These are phyloP conservation scores for Bradypus variegatus DNA, from an alignment of 2,797 vertebrate genomes.

Conservation along the genomic window DNA sequence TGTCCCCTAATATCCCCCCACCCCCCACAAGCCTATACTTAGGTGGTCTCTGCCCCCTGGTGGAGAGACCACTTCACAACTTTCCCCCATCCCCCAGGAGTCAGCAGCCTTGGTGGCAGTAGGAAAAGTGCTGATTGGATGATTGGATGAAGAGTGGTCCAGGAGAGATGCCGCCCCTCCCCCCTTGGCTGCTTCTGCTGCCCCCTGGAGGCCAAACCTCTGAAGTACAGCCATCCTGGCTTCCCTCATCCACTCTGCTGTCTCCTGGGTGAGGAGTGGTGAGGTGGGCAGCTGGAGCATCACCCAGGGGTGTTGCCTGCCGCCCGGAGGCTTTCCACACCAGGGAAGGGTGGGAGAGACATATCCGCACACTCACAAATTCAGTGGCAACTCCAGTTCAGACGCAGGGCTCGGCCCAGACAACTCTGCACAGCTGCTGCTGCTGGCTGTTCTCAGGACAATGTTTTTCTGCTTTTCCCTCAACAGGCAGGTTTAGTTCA, in stretches of 20 bases:
- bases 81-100: background rate
- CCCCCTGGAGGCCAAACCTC: constrained; percentile 31
- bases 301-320: background rate
- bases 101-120: background rate
- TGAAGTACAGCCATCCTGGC: background rate
- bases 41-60: background rate
- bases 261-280: background rate
- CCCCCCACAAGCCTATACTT: background rate
- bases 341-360: background rate
- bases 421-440: constrained; percentile 40
- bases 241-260: background rate
- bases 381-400: constrained; percentile 48
- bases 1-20: background rate
- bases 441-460: constrained; percentile 61
- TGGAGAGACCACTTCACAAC: constrained; percentile 44
- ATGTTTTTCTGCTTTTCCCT: background rate
- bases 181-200: background rate
- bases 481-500: constrained; percentile 47
- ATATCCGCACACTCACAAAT: background rate
- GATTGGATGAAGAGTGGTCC: background rate
- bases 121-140: background rate
- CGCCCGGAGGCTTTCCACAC: background rate
- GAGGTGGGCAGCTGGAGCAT: background rate
- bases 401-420: constrained; percentile 42
- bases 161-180: background rate